phyloP scores from a whole-genome alignment of 2,888 invertebrate species.

The Drosophila pseudotakahashii region DNA sequence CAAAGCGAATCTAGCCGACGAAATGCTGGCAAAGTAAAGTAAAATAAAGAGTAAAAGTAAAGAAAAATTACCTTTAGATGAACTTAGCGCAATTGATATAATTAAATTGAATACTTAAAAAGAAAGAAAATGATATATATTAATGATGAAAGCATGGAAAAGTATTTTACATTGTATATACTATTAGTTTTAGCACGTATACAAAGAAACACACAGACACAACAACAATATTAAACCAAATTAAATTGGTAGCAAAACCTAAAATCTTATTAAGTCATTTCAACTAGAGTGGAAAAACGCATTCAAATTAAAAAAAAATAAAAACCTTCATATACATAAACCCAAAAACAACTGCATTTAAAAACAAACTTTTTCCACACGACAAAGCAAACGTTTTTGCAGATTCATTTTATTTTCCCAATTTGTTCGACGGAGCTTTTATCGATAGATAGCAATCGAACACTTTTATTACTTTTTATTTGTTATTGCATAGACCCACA shows the following conservation, averaged over 20 bases:
- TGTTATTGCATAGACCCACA: slow-evolving; percentile 21
- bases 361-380: slow-evolving; percentile 61
- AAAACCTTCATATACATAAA: slow-evolving; percentile 46
- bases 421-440: slow-evolving; percentile 7
- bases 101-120: slow-evolving; percentile 63
- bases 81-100: slow-evolving; percentile 84
- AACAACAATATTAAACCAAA: slow-evolving; percentile 55
- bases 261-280: slow-evolving; percentile 75
- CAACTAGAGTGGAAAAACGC: slow-evolving; percentile 50
- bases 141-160: slow-evolving; percentile 36
- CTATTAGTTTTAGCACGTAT: slow-evolving; percentile 82
- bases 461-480: not conserved
- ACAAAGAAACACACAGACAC: slow-evolving; percentile 33
- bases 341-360: slow-evolving; percentile 71
- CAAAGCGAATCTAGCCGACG: slow-evolving; percentile 47
- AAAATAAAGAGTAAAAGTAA: slow-evolving; percentile 40
- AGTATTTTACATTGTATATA: slow-evolving; percentile 82
- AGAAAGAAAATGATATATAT: slow-evolving; percentile 36
- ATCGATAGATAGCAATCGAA: slow-evolving; percentile 7
- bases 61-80: slow-evolving; percentile 82
- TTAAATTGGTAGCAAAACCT: slow-evolving; percentile 67
- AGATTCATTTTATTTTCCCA: slow-evolving; percentile 13
- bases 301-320: slow-evolving; percentile 36
- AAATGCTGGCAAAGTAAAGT: slow-evolving; percentile 39
- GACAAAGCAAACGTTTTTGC: slow-evolving; percentile 40